These are phyloP conservation scores for Pao palembangensis DNA, from an alignment of 2,113 vertebrate species.

Conservation along the genomic window DNA sequence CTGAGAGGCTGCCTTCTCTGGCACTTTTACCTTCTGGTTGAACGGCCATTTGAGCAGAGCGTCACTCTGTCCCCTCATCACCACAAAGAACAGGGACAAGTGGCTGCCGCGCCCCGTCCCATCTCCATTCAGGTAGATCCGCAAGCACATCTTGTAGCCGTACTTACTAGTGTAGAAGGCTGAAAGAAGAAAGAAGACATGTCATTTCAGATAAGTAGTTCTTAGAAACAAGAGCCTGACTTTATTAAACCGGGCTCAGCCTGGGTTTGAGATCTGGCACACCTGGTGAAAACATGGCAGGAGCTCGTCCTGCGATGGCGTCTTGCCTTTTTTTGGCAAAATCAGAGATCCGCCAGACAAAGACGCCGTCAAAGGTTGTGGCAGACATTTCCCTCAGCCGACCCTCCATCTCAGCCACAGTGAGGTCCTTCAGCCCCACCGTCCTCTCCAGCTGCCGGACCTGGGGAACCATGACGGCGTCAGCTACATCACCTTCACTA, in stretches of 20 bases:
- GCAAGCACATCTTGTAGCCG: constrained; percentile 80
- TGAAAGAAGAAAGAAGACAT: constrained; percentile 25
- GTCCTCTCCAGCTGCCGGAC: constrained; percentile 93
- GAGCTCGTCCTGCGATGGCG: constrained; percentile 84
- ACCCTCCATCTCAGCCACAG: constrained; percentile 87
- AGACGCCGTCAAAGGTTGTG: constrained; percentile 88
- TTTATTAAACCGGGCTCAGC: too few species aligned
- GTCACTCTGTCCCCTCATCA: constrained; percentile 76
- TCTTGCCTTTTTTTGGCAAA: constrained; percentile 92
- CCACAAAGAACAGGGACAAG: constrained; percentile 77
- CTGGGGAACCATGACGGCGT: constrained; percentile 60
- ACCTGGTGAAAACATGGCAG: constrained; percentile 98
- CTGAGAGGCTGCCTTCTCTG: not conserved
- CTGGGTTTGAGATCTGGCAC: not conserved
- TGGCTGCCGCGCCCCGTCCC: constrained; percentile 78
- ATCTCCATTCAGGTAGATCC: constrained; percentile 80
- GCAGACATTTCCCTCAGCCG: constrained; percentile 84
- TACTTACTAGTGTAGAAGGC: constrained; percentile 83
- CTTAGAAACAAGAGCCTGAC: too few species aligned
- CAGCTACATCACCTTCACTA: too few species aligned
- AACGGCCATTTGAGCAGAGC: constrained; percentile 75
- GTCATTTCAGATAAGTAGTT: not conserved
- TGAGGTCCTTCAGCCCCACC: constrained; percentile 88
- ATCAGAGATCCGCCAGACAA: constrained; percentile 94
- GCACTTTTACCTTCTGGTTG: constrained; percentile 71